These are phyloP conservation scores for Phoenicopterus ruber DNA, from an alignment of 2,113 vertebrate species.

Conservation along the genomic window DNA sequence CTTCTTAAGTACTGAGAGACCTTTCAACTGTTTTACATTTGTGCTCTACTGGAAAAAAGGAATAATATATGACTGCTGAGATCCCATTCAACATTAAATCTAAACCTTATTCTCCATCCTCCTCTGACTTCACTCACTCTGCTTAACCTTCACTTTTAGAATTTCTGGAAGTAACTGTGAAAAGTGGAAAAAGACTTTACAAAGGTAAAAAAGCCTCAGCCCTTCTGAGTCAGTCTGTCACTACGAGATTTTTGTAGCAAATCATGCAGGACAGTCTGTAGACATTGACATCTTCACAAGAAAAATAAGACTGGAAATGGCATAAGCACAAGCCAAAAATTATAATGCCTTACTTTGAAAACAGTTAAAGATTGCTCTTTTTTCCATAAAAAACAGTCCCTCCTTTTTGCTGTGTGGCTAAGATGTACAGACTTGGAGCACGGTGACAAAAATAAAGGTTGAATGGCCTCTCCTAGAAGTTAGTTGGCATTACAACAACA, in stretches of 20 bases:
- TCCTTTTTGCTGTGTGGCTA: background rate
- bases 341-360: background rate
- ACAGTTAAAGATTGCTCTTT: background rate
- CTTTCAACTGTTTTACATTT: background rate
- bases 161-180: background rate
- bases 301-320: background rate
- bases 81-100: background rate
- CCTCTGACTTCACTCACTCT: background rate
- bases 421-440: background rate
- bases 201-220: background rate
- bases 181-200: background rate
- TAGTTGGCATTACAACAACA: background rate
- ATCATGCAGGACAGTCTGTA: background rate
- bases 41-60: background rate
- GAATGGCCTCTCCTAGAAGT: background rate
- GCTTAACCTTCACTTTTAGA: background rate
- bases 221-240: background rate
- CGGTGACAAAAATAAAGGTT: background rate
- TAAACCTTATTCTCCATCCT: background rate
- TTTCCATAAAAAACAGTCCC: background rate
- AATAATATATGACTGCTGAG: constrained; percentile 20
- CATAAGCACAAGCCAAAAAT: background rate
- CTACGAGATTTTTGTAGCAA: background rate
- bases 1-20: background rate
- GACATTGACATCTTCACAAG: background rate